Percentiles rank a stretch among this genome's conserved stretches.
Evolutionary conservation across 1,140 invertebrate genomes (phyloP).

Genomic region (Drosophila obscura): DNA sequence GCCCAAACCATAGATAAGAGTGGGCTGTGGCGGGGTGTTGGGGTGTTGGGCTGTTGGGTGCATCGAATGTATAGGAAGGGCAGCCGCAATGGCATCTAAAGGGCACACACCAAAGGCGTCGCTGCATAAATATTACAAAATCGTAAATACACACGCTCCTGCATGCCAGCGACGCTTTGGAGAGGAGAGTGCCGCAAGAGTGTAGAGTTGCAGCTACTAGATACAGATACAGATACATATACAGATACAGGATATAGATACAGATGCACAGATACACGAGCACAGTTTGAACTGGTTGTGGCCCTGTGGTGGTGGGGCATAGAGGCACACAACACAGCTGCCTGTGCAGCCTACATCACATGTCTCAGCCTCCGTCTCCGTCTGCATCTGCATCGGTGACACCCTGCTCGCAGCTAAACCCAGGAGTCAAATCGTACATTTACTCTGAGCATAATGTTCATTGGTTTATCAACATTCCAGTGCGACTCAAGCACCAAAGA

Average conservation of each 20-base stretch:
- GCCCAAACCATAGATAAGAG: slow-evolving; percentile 51
- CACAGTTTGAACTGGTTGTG: no score
- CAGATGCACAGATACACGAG: no score
- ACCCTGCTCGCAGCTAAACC: no score
- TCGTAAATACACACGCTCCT: slow-evolving; percentile 59
- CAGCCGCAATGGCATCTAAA: slow-evolving; percentile 34
- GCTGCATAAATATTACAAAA: slow-evolving; percentile 71
- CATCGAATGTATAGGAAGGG: not conserved
- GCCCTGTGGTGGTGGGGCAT: no score
- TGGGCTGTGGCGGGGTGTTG: not conserved
- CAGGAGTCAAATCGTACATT: no score
- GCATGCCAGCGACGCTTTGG: slow-evolving; percentile 20
- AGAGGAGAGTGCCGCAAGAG: not conserved
- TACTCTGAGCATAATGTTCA: not conserved
- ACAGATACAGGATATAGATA: not conserved
- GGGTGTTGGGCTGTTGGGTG: not conserved
- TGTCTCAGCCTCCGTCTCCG: no score
- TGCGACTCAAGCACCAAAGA: not conserved
- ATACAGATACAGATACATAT: slow-evolving; percentile 2
- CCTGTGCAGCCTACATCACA: no score
- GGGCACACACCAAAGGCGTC: slow-evolving; percentile 45
- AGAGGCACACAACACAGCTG: no score
- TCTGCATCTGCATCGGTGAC: no score
- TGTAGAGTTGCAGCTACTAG: slow-evolving; percentile 22
- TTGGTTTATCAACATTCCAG: not conserved